Percentiles rank a stretch among this genome's conserved stretches.
Evolutionary conservation across 2,797 vertebrate genomes (phyloP).

Genomic region (Rhinella marina): DNA sequence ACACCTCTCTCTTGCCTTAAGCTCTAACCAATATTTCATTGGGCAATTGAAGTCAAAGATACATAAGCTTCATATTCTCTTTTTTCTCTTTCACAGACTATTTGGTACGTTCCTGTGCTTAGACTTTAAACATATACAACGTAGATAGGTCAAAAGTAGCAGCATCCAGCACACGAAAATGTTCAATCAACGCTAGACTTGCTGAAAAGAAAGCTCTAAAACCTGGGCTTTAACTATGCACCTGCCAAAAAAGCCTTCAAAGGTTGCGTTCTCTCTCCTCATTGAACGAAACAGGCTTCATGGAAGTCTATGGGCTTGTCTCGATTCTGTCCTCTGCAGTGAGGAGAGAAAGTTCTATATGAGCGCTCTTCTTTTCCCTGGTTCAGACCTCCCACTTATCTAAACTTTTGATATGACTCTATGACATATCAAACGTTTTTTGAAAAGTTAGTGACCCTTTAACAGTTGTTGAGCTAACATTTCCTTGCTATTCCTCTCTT

Average conservation of each 20-base stretch:
- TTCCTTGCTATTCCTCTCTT: too few relatives aligned
- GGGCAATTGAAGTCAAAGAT: constrained; percentile 65
- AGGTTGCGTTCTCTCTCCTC: too few relatives aligned
- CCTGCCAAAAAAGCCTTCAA: neutral
- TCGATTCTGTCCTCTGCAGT: too few relatives aligned
- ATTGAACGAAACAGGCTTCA: too few relatives aligned
- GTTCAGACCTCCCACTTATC: too few relatives aligned
- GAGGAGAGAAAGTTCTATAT: too few relatives aligned
- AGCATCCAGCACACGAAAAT: constrained; percentile 34
- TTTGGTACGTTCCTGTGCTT: constrained; percentile 52
- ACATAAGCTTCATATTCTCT: constrained; percentile 60
- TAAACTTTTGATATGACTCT: too few relatives aligned
- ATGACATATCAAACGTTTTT: too few relatives aligned
- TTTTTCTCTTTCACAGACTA: constrained; percentile 55
- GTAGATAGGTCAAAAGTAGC: constrained; percentile 39
- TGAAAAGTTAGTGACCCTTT: too few relatives aligned
- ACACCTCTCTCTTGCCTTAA: constrained; percentile 66
- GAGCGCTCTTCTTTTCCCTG: too few relatives aligned
- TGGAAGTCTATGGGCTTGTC: too few relatives aligned
- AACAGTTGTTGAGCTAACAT: too few relatives aligned
- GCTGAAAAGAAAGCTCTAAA: constrained; percentile 8
- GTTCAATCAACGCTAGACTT: constrained; percentile 39
- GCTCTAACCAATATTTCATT: constrained; percentile 73
- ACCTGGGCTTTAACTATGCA: constrained; percentile 30
- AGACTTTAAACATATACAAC: constrained; percentile 56